Evolutionary conservation across 2,113 vertebrate species (phyloP).

Genomic region (Phylloscopus trochiloides): DNA sequence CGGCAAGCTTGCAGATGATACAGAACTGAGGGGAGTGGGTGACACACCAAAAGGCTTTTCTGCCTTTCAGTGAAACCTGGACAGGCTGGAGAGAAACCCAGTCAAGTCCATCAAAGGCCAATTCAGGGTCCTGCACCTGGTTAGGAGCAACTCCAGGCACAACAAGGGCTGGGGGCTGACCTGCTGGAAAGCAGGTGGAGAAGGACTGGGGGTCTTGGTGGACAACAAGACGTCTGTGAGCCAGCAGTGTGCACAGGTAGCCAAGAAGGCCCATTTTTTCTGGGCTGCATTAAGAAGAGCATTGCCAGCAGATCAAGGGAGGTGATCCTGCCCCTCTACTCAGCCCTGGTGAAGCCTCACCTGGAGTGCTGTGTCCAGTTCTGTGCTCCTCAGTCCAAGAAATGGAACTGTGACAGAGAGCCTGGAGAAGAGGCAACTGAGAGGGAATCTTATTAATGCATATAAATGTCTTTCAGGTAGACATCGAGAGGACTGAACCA

Average conservation of each 20-base stretch:
- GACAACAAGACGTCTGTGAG: neutral
- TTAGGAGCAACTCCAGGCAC: neutral
- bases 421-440: neutral
- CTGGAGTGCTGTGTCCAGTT: neutral
- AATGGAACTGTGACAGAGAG: neutral
- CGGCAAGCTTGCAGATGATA: neutral
- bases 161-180: neutral
- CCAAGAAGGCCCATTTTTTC: rapidly evolving
- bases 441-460: neutral
- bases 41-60: neutral
- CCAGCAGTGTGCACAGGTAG: neutral
- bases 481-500: too few relatives aligned
- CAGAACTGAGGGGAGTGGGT: neutral
- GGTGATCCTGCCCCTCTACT: neutral
- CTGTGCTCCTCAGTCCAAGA: too few relatives aligned
- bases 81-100: neutral
- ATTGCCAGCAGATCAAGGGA: neutral
- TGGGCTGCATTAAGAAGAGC: neutral
- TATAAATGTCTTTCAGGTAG: too few relatives aligned
- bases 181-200: neutral
- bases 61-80: neutral
- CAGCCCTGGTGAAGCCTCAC: neutral
- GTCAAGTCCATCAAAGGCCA: neutral
- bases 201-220: neutral
- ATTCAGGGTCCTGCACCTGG: neutral